Base-by-base conservation (phyloP, 1,140 invertebrate species). In the Drosophila leontia region DNA sequence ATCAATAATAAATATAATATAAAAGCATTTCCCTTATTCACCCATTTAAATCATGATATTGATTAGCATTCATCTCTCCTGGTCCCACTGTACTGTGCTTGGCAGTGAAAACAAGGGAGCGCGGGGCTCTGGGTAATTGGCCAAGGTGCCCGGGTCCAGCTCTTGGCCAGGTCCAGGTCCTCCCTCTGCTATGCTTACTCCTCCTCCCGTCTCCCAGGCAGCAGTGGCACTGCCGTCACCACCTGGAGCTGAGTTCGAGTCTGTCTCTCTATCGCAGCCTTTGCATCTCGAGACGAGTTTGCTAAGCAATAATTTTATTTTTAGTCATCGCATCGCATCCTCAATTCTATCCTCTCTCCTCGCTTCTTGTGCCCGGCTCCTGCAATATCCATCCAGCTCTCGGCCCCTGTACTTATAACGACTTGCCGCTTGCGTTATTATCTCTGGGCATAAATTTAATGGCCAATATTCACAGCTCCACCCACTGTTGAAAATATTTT, bases 351-450 rank as follows among this genome's bases (percentile, higher is more conserved):
- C 61, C 55, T 57, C 59, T 47, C 51, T 65, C 63, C 50, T 37
- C 23, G 35, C 35, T 65, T 50, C 39, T 44, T 15, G 11, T 8
- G 51, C 17, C 51, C 13, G 51, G 34, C 51, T 61, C 44, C 26
- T 44, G 53, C 62, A 34, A 62, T 61, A 62, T 62, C 35, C 77
- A 56, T 48, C 47, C 78, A 64, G 56, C 32, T 34, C n/a, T 65
- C 29, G 34, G 51, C 53, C 55, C 79, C 63, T 78, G 76, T 78
- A 71, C 76, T 72, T 71, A 85, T 85, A 88, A 88, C 85, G 85
- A 88, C 85, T 88, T 87, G 84, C 84, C 84, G 84, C 84, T 87
- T 88, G 85, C 81, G 85, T 88, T 88, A 88, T 88, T 88, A 88
- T 88, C 81, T 88, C 70, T 69, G 84, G 85, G 84, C 85, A 88